Evolutionary conservation across 2,888 invertebrate genomes (phyloP), one percentile per base, ranked within the genome.

Genomic region (Malthinus flaveolus): DNA sequence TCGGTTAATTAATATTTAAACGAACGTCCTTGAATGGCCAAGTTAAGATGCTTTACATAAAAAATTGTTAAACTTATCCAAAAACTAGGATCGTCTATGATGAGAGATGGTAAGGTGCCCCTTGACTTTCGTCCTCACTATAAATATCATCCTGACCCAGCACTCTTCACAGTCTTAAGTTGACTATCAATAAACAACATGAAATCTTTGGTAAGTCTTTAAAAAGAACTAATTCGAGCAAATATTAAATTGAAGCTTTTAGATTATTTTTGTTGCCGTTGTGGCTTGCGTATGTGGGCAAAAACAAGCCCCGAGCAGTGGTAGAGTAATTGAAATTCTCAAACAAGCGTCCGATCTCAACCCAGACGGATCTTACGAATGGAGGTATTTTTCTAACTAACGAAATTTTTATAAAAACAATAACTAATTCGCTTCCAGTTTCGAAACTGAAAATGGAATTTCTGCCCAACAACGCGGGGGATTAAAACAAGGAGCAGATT

Each of bases 361-460:
- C 57, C 77, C 79, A 15, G 84, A 84, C 66, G 85, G 85, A 62
- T 81, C 82, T 37, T 78, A 78, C 69, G 74, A 75, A 65, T 85
- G 84, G 73, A 77, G 80, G 53, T 83, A 78, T 54, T 4, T 36
- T 31, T 8, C 12, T n/a, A 3, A 31, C n/a, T 23, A 42, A 32
- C 10, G 42, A 23, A 23, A 23, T 23, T 23, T 3, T 3, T 23
- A 3, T 23, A 23, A 23, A 23, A 23, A 23, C 2, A 23, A 3
- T 23, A 23, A 23, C 23, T 23, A 23, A 23, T 59, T 47, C 46
- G 58, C 35, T 70, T 70, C 32, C 64, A 86, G 87, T 62, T 81
- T 78, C 66, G 84, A 87, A 73, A 85, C 84, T 42, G 83, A 83
- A 74, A 87, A 87, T 70, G 87, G 87, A 7, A 87, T 87, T 66